phyloP scores from a whole-genome alignment of 2,113 vertebrate genomes.

The Tyrannus savana region DNA sequence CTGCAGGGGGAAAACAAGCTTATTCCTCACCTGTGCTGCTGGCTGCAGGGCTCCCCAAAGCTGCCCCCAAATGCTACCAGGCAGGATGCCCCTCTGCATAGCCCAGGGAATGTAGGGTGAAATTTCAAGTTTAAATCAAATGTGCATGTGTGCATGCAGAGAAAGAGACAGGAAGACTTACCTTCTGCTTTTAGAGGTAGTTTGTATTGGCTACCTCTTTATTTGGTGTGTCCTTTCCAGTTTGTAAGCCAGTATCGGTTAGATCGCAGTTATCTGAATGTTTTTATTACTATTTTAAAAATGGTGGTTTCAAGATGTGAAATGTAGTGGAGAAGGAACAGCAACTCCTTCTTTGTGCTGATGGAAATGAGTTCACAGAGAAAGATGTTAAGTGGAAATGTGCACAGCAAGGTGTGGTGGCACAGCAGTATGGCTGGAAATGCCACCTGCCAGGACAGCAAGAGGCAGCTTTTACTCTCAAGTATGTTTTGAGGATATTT shows the following conservation, averaged over 20 bases:
- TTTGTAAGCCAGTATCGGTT: not conserved
- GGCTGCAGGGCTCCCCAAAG: not conserved
- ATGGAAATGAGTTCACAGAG: not conserved
- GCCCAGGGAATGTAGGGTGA: rapidly evolving
- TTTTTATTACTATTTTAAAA: not conserved
- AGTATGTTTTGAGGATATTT: not conserved
- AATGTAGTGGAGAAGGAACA: not conserved
- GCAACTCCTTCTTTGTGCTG: not conserved
- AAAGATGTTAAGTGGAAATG: not conserved
- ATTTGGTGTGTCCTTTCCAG: not conserved
- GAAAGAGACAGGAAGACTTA: not conserved
- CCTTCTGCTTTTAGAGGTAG: not conserved
- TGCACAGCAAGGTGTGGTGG: not conserved
- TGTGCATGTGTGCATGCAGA: rapidly evolving
- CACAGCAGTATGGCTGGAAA: not conserved
- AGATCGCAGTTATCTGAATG: not conserved
- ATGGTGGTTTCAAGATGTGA: not conserved
- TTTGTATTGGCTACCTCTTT: not conserved
- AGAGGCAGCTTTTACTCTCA: not conserved
- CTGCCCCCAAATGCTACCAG: not conserved
- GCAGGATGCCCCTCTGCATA: not conserved
- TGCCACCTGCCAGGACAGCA: not conserved
- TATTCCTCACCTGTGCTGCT: not conserved
- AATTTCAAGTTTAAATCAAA: not conserved
- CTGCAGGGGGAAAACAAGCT: not conserved